phyloP scores from a whole-genome alignment of 2,113 vertebrate species.

The Melospiza georgiana region DNA sequence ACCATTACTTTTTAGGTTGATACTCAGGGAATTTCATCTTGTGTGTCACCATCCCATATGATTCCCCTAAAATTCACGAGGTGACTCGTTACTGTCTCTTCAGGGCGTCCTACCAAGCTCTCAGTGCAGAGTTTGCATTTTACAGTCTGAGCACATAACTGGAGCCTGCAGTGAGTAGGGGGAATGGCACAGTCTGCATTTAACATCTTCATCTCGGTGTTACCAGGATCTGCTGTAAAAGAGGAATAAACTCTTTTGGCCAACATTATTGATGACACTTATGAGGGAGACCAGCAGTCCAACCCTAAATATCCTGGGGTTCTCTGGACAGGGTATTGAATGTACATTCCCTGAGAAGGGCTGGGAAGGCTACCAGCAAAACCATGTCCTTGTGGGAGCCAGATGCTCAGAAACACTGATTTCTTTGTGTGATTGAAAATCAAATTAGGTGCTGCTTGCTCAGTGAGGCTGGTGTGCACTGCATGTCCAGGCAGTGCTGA shows the following conservation, averaged over 20 bases:
- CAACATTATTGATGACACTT: not conserved
- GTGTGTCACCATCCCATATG: not conserved
- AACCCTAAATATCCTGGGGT: not conserved
- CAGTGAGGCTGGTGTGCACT: not conserved
- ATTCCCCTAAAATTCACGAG: not conserved
- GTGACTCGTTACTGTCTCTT: not conserved
- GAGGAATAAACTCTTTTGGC: not conserved
- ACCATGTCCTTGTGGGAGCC: not conserved
- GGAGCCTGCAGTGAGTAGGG: not conserved
- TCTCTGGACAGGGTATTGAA: not conserved
- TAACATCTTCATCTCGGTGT: not conserved
- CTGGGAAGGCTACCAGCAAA: not conserved
- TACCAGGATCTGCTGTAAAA: not conserved
- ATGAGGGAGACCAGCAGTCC: not conserved
- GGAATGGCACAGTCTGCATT: not conserved
- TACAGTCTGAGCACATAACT: not conserved
- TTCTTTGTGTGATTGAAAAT: not conserved
- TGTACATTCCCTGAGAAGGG: not conserved
- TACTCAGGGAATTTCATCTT: not conserved
- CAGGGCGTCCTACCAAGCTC: not conserved
- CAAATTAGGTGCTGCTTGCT: not conserved
- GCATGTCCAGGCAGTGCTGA: accelerated
- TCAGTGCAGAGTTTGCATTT: not conserved
- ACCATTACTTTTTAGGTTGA: not conserved
- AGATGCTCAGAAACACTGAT: not conserved